Evolutionary conservation across 1,140 invertebrate species (phyloP), one percentile per base, ranked within the genome.

Genomic region (Caenorhabditis briggsae): DNA sequence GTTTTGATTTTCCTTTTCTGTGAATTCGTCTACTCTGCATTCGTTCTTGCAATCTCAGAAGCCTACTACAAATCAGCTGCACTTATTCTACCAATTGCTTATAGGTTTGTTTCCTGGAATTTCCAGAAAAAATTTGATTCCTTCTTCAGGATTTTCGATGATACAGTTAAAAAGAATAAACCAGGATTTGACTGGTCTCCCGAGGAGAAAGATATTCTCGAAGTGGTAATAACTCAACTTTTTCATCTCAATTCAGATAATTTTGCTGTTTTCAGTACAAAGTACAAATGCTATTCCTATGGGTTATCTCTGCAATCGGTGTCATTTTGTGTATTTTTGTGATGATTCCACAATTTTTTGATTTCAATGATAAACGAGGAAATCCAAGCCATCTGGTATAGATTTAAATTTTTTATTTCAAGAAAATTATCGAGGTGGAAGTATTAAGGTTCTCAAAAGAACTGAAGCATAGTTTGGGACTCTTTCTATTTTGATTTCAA

Each of bases 311-410:
- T 3, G 85, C 86, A 33, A 48, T 70, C 16, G 82, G 82, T n/a
- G 83, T 87, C 7, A 58, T 87, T 23, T 23, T 87, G 8, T 85
- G 82, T 56, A 87, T 87, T 48, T 43, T 87, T 20, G n/a, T 87
- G 11, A 84, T 84, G 46, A 74, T 87, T 41, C 86, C 86, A 33
- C 86, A 87, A 43, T 87, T 87, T 83, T 87, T 78, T 18, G 86
- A 87, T 78, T 87, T 87, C 55, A 87, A 87, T 41, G 83, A 87
- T 82, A 78, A 84, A 25, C 9, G 53, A 46, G 86, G 86, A 55
- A 84, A 87, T 53, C 86, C 61, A 50, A 84, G 82, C 43, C 86
- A 87, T 82, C 23, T 87, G 86, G 86, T 87, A 33, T 33, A 87
- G 9, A 23, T 41, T 85, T 55, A 3, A 11, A 5, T 23, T 16